Percentiles rank a stretch among this genome's conserved stretches.
Evolutionary conservation across 1,140 invertebrate genomes (phyloP).

Genomic region (Drosophila simulans): DNA sequence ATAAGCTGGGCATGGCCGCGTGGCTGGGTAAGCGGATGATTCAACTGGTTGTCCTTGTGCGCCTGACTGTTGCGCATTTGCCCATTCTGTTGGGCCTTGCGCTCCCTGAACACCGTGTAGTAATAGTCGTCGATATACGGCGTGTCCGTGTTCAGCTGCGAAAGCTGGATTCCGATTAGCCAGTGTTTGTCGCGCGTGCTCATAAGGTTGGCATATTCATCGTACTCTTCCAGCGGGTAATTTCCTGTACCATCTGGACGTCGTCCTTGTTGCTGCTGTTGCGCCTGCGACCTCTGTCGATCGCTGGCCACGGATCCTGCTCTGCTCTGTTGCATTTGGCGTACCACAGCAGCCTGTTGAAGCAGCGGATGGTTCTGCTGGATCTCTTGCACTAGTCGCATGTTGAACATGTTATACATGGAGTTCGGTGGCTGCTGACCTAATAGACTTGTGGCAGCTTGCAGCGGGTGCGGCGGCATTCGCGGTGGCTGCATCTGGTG

Average conservation of each 20-base stretch:
- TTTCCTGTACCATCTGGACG: constrained; percentile 72
- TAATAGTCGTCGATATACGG: constrained; percentile 95
- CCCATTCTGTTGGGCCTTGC: constrained; percentile 86
- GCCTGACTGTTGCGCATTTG: constrained; percentile 86
- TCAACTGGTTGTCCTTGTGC: constrained; percentile 87
- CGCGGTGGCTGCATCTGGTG: constrained; percentile 65
- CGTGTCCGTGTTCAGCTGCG: constrained; percentile 94
- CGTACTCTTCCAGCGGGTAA: constrained; percentile 84
- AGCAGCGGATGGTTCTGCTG: constrained; percentile 87
- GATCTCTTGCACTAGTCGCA: constrained; percentile 86
- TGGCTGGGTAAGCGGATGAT: constrained; percentile 86
- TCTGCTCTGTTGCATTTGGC: constrained; percentile 64
- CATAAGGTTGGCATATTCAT: constrained; percentile 96
- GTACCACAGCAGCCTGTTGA: constrained; percentile 63
- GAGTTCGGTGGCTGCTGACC: constrained; percentile 72
- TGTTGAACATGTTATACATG: constrained; percentile 83
- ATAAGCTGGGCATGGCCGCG: constrained; percentile 84
- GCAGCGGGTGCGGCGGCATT: constrained; percentile 56
- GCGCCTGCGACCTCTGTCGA: constrained; percentile 49
- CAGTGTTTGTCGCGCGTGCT: constrained; percentile 95
- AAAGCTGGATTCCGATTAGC: constrained; percentile 95
- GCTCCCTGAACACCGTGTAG: constrained; percentile 89
- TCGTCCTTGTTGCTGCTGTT: constrained; percentile 44
- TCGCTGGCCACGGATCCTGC: constrained; percentile 35
- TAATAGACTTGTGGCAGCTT: constrained; percentile 52